Evolutionary conservation across 2,113 vertebrate genomes (phyloP).

Genomic region (Prolemur simus): DNA sequence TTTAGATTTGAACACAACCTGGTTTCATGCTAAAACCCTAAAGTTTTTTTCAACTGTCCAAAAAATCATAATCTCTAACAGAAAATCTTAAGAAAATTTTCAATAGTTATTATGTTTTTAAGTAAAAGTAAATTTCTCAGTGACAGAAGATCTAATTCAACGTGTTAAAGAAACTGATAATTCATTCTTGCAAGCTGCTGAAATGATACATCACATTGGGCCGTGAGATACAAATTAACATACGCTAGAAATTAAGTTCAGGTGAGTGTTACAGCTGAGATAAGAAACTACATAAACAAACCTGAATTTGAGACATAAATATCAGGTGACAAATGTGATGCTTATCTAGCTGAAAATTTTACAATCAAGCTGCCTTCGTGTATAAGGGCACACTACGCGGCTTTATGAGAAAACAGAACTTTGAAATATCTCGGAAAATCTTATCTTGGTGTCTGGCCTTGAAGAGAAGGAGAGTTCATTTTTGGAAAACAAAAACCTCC

Average conservation of each 20-base stretch:
- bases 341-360: background rate
- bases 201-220: background rate
- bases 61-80: background rate
- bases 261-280: background rate
- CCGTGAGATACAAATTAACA: background rate
- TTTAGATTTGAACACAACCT: background rate
- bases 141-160: background rate
- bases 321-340: background rate
- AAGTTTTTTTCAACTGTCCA: background rate
- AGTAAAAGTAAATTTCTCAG: background rate
- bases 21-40: background rate
- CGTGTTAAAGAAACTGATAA: background rate
- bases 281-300: background rate
- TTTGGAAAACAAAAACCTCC: background rate
- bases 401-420: background rate
- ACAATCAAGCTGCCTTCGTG: rapidly evolving
- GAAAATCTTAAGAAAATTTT: background rate
- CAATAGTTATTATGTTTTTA: background rate
- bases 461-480: background rate
- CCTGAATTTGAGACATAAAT: too few species aligned
- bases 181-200: background rate
- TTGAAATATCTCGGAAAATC: background rate
- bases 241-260: background rate
- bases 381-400: rapidly evolving
- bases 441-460: too few species aligned